phyloP scores from a whole-genome alignment of 2,113 vertebrate species.

The Nipponia nippon region DNA sequence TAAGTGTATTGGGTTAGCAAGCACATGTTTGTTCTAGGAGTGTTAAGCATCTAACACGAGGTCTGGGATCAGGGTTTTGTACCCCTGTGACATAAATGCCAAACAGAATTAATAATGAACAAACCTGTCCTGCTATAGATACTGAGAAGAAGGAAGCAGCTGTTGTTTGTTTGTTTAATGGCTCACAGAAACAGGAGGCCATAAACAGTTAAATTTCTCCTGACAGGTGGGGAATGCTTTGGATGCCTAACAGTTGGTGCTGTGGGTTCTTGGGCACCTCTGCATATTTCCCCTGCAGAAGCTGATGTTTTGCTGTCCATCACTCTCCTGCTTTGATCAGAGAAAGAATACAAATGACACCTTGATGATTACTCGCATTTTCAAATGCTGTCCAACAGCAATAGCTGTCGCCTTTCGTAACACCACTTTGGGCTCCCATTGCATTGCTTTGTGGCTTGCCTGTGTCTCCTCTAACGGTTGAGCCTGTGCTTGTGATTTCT shows the following conservation, averaged over 20 bases:
- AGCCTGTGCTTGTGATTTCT: not conserved
- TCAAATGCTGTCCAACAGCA: conserved; percentile 15
- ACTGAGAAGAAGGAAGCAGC: not conserved
- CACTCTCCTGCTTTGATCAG: not conserved
- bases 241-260: not conserved
- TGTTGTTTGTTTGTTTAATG: conserved; percentile 23
- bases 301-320: not conserved
- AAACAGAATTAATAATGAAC: not conserved
- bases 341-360: conserved; percentile 28
- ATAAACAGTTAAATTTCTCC: conserved; percentile 44
- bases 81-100: not conserved
- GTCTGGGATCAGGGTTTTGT: not conserved
- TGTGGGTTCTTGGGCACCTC: not conserved
- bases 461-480: not conserved
- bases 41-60: not conserved
- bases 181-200: not conserved
- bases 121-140: not conserved
- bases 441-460: not conserved
- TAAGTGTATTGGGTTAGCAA: not conserved
- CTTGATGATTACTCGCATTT: conserved; percentile 65
- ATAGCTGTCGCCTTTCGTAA: conserved; percentile 17
- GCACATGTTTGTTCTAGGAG: not conserved
- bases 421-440: not conserved
- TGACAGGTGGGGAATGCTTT: conserved; percentile 12
- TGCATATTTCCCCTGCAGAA: not conserved